phyloP scores from a whole-genome alignment of 1,140 invertebrate genomes.

The Drosophila setifemur region DNA sequence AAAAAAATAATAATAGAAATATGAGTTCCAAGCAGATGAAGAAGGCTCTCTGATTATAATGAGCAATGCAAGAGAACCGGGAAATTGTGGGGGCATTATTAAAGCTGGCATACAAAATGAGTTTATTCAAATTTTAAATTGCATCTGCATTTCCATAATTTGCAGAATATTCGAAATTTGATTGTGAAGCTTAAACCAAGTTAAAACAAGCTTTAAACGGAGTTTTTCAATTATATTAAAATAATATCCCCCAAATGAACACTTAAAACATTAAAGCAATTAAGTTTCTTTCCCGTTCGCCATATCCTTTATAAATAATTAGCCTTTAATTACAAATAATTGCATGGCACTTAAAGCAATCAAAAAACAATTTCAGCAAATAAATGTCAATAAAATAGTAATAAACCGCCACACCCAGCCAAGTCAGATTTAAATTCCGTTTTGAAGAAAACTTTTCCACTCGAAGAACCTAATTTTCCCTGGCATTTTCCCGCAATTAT shows the following conservation, averaged over 20 bases:
- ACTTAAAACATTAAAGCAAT: too few relatives aligned
- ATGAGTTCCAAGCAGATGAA: background rate
- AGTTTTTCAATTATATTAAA: too few relatives aligned
- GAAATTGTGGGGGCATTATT: background rate
- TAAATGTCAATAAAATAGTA: slow-evolving; percentile 26
- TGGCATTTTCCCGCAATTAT: slow-evolving; percentile 23
- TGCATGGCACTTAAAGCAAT: background rate
- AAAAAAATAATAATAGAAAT: slow-evolving; percentile 11
- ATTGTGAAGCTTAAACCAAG: too few relatives aligned
- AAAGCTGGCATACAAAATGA: too few relatives aligned
- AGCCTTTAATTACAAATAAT: background rate
- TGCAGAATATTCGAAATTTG: too few relatives aligned
- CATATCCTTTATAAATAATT: too few relatives aligned
- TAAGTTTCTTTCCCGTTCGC: background rate
- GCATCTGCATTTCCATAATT: too few relatives aligned
- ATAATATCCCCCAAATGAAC: too few relatives aligned
- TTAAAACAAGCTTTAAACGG: too few relatives aligned
- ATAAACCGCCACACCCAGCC: background rate
- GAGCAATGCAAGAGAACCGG: background rate
- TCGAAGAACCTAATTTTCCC: slow-evolving; percentile 33
- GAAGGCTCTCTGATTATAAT: background rate
- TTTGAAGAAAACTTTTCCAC: slow-evolving; percentile 29
- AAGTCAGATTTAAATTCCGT: slow-evolving; percentile 25
- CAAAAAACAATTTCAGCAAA: slow-evolving; percentile 4
- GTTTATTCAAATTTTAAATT: too few relatives aligned